phyloP scores from a whole-genome alignment of 2,113 vertebrate species.

The Pomatostomus ruficeps region DNA sequence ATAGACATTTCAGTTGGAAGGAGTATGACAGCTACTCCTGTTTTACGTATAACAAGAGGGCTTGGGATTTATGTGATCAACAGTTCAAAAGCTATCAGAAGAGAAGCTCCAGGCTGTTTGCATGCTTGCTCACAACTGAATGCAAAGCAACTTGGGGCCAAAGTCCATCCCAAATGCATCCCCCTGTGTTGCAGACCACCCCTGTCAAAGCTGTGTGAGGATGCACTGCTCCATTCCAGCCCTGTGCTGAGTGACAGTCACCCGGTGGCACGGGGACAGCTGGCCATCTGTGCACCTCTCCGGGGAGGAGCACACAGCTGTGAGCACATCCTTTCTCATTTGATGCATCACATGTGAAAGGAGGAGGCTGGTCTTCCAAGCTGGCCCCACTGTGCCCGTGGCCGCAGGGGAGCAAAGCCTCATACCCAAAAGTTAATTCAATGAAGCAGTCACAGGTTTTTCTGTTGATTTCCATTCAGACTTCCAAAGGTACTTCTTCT shows the following conservation, averaged over 20 bases:
- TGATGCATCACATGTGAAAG: background rate
- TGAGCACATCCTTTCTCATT: background rate
- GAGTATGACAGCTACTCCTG: background rate
- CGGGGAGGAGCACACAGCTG: background rate
- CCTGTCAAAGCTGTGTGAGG: background rate
- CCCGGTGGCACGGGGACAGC: rapidly evolving
- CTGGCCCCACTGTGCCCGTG: background rate
- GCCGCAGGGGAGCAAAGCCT: background rate
- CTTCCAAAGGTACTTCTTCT: conserved; percentile 28
- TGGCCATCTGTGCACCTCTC: background rate
- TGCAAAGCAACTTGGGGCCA: background rate
- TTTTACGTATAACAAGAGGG: background rate
- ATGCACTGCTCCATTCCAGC: background rate
- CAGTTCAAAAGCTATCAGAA: background rate
- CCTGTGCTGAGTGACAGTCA: background rate
- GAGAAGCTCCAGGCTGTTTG: background rate
- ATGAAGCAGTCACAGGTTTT: background rate
- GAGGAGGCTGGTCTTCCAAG: background rate
- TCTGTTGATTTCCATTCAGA: background rate
- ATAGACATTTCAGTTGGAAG: background rate
- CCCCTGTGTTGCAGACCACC: background rate
- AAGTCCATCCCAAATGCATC: background rate
- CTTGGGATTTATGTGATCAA: background rate
- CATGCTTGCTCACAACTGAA: background rate
- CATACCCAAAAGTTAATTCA: background rate